Conservation (phyloP, 1,140 invertebrate species). For the Ylistrum balloti region DNA sequence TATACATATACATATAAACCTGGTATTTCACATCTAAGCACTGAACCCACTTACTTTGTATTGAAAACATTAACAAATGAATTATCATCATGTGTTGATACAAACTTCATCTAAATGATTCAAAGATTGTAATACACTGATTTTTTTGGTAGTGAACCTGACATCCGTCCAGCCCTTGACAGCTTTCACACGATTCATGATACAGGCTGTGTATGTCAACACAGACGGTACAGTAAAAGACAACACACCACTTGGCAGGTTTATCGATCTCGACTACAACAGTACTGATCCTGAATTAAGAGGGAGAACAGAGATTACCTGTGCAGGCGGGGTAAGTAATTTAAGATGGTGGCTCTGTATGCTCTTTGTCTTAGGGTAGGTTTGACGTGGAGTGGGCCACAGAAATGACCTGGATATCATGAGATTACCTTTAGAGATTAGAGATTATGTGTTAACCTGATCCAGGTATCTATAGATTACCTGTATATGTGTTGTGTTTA, state of each 20-base stretch:
- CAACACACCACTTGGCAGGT: slow-evolving; percentile 40
- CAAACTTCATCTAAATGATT: no score
- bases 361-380: background rate
- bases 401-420: no score
- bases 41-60: no score
- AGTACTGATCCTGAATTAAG: background rate
- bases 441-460: no score
- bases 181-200: slow-evolving; percentile 52
- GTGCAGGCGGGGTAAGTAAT: slow-evolving; percentile 46
- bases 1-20: no score
- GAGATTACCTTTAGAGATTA: no score
- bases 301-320: background rate
- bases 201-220: slow-evolving; percentile 56
- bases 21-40: no score
- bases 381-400: background rate
- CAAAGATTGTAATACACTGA: background rate
- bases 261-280: slow-evolving; percentile 41
- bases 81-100: no score
- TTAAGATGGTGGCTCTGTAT: no score
- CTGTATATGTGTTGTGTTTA: no score
- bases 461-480: no score
- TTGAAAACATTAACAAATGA: no score
- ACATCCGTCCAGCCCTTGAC: slow-evolving; percentile 36
- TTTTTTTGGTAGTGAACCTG: slow-evolving; percentile 51
- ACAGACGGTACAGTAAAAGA: slow-evolving; percentile 36